phyloP scores from a whole-genome alignment of 2,888 invertebrate genomes.

The Tipula vernalis region DNA sequence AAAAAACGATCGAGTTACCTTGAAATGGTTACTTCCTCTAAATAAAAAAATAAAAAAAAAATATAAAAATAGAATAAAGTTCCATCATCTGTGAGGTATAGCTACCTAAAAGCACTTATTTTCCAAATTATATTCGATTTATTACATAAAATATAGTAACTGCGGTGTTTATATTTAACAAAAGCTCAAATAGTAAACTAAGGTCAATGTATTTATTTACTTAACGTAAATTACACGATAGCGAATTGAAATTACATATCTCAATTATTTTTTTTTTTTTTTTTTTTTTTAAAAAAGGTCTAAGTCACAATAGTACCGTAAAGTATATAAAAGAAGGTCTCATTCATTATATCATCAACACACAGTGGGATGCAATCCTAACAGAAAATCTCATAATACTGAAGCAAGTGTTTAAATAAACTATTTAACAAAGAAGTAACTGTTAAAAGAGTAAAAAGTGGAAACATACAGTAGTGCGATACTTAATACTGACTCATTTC shows the following conservation, averaged over 20 bases:
- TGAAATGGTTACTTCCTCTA: background rate
- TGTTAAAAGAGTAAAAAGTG: background rate
- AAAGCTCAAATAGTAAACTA: background rate
- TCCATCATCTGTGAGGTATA: background rate
- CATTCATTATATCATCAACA: background rate
- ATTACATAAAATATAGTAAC: background rate
- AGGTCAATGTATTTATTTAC: constrained; percentile 4
- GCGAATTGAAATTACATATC: background rate
- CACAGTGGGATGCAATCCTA: background rate
- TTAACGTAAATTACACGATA: constrained; percentile 4
- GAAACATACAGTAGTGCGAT: no score
- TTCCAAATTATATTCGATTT: background rate
- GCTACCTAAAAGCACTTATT: background rate
- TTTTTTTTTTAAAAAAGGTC: background rate
- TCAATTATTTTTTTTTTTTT: no score
- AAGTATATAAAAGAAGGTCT: background rate
- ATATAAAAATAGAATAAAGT: background rate
- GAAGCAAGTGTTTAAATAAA: no score
- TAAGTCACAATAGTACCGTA: background rate
- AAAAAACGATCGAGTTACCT: background rate
- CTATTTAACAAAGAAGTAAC: background rate
- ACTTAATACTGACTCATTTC: no score
- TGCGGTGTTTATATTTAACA: background rate
- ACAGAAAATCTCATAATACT: background rate
- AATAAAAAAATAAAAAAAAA: background rate